Evolutionary conservation across 2,888 invertebrate genomes (phyloP).

Genomic region (Electrophaes corylata): DNA sequence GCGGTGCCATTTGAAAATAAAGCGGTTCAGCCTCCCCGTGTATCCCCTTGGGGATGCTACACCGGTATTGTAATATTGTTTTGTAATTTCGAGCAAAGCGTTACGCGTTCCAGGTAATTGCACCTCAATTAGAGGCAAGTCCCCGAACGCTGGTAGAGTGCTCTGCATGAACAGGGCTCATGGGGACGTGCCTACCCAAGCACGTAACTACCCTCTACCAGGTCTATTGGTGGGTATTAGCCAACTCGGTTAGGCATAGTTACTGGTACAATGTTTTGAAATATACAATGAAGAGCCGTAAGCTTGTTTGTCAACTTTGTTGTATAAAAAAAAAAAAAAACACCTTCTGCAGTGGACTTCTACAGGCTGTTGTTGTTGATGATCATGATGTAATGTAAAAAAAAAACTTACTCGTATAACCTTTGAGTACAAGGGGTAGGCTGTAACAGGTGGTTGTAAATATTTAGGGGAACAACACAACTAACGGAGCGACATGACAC

Average conservation of each 20-base stretch:
- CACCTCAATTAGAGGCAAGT: neutral
- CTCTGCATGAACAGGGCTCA: neutral
- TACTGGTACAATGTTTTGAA: too few relatives aligned
- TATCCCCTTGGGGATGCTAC: neutral
- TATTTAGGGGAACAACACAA: neutral
- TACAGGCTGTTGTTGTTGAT: too few relatives aligned
- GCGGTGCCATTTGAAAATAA: neutral
- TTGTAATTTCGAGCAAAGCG: neutral
- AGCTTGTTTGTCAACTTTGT: too few relatives aligned
- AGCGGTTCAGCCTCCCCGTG: neutral
- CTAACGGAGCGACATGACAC: neutral
- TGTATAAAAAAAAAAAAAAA: too few relatives aligned
- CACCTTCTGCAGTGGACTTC: too few relatives aligned
- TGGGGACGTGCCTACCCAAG: neutral
- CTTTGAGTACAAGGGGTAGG: too few relatives aligned
- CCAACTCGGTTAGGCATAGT: too few relatives aligned
- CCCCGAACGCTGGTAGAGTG: neutral
- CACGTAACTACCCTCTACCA: too few relatives aligned
- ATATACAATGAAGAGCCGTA: too few relatives aligned
- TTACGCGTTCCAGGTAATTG: neutral
- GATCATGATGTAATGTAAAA: too few relatives aligned
- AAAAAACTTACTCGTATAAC: too few relatives aligned
- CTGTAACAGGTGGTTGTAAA: neutral
- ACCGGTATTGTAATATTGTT: neutral
- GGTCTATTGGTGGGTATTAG: too few relatives aligned